Evolutionary conservation across 2,797 vertebrate genomes (phyloP).

Genomic region (Tamandua tetradactyla): DNA sequence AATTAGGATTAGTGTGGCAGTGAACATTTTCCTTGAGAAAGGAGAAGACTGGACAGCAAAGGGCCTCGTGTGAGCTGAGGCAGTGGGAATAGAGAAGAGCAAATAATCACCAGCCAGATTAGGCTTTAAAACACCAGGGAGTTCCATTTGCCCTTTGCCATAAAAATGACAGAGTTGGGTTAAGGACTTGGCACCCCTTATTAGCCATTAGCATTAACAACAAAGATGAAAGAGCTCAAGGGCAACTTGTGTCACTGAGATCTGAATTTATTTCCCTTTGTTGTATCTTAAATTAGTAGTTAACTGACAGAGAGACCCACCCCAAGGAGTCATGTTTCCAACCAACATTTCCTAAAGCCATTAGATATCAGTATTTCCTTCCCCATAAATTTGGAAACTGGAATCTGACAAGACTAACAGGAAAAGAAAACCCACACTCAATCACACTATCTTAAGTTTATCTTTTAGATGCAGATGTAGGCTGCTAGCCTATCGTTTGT

Average conservation of each 20-base stretch:
- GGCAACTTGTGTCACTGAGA: constrained; percentile 48
- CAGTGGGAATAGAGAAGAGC: not conserved
- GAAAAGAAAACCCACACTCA: not conserved
- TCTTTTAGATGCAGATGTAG: constrained; percentile 44
- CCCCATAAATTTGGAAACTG: constrained; percentile 44
- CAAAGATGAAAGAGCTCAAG: constrained; percentile 44
- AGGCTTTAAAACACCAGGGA: constrained; percentile 32
- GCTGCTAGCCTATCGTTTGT: not conserved
- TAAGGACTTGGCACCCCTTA: constrained; percentile 37
- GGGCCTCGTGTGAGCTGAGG: not conserved
- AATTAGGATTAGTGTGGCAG: not conserved
- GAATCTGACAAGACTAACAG: not conserved
- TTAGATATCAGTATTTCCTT: not conserved
- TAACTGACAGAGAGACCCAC: constrained; percentile 11
- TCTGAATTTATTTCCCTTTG: constrained; percentile 49
- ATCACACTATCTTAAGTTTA: constrained; percentile 37
- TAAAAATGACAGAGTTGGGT: constrained; percentile 49
- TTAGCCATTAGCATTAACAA: constrained; percentile 56
- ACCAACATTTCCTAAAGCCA: constrained; percentile 46
- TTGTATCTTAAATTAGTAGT: constrained; percentile 56
- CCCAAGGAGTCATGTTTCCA: constrained; percentile 55
- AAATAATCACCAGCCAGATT: not conserved
- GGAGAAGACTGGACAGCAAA: not conserved
- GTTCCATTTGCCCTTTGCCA: constrained; percentile 53
- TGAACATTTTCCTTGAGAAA: not conserved